Base-by-base conservation (phyloP, 2,797 vertebrate species). In the Enteromius paludinosus region DNA sequence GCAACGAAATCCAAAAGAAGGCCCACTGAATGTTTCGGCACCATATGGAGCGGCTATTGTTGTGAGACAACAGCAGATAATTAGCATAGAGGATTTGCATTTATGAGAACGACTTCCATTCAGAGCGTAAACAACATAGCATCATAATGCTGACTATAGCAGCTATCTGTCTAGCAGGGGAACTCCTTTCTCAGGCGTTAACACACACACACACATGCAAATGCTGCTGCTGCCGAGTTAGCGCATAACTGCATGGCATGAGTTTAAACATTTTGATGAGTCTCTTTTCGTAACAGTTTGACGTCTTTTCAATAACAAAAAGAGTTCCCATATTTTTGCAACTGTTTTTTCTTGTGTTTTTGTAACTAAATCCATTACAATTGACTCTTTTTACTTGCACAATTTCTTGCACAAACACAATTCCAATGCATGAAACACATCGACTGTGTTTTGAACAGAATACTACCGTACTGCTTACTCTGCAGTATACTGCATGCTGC, bases 31-130 rank as follows among this genome's bases (percentile, higher is more conserved):
- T 75, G 45, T 85, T 83, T 85, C 47, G 5, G 89, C 86, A 87
- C 91, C 92, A 93, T 92, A 93, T 93, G 92, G 91, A 88, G 88
- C 85, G 75, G 74, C 87, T 87, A 90, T 92, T 93, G 93, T 93
- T 93, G 91, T 87, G 90, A 90, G 91, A 91, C 89, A 91, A 90
- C 90, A 90, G 61, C n/a, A 89, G 90, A 90, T 93, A 87, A 89
- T 91, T 87, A 87, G 89, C 86, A 85, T 68, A 66, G 76, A 76
- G 79, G 78, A 91, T 93, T 93, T 92, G 92, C 92, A 92, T 93
- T 91, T 80, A 88, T 83, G 54, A 77, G 79, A 78, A 72, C 61
- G 61, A 77, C 79, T 90, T 88, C 91, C 90, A 90, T 93, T 92
- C 89, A 89, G 85, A 74, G 88, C 88, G 83, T 82, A 78, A 83